These are phyloP conservation scores for Brachyopa scutellaris DNA, from an alignment of 2,888 invertebrate species.

Conservation along the genomic window DNA sequence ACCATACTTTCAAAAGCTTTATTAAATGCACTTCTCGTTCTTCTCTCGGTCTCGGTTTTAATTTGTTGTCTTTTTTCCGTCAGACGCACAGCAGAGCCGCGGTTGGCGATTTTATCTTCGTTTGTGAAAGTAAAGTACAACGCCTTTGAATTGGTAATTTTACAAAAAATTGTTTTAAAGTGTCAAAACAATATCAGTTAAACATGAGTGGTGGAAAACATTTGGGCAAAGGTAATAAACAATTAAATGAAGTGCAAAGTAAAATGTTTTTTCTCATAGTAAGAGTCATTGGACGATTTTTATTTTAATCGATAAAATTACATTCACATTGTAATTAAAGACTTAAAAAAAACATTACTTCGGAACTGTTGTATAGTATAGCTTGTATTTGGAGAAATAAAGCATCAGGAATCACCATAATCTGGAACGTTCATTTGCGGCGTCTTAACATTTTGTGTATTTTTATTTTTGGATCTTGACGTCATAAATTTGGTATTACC, in stretches of 20 bases:
- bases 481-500: constrained; percentile 55
- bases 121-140: neutral
- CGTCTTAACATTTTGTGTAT: constrained; percentile 10
- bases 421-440: constrained; percentile 36
- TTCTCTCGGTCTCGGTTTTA: too few species aligned
- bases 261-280: neutral
- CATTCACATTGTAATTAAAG: neutral
- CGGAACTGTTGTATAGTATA: too few species aligned
- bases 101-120: neutral
- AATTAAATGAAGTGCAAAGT: neutral
- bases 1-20: too few species aligned
- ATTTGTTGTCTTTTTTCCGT: constrained; percentile 18
- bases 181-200: neutral
- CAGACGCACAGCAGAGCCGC: constrained; percentile 10
- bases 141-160: constrained; percentile 8
- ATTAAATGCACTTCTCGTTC: too few species aligned
- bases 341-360: neutral
- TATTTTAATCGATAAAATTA: constrained; percentile 40
- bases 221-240: constrained; percentile 64
- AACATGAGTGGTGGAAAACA: constrained; percentile 72
- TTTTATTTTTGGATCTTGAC: constrained; percentile 64
- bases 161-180: neutral
- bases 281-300: neutral
- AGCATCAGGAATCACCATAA: neutral
- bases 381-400: too few species aligned